These are phyloP conservation scores for Halcyon badia DNA, from an alignment of 2,797 vertebrate genomes.

Conservation along the genomic window DNA sequence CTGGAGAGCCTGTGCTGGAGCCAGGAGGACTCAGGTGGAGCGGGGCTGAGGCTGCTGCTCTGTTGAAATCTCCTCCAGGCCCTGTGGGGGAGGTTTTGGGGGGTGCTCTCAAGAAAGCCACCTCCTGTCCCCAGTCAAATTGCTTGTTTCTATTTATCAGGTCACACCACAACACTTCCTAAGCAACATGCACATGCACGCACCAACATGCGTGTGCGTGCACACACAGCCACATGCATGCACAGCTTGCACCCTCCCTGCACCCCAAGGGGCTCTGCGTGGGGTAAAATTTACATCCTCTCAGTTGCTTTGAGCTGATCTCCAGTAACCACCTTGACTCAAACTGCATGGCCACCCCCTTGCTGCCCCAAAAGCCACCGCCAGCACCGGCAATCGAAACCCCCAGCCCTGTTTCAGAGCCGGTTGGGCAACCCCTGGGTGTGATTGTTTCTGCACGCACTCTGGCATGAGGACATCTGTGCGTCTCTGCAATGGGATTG, in stretches of 20 bases:
- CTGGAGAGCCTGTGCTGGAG: slow-evolving; percentile 28
- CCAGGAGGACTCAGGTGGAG: slow-evolving; percentile 9
- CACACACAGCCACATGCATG: neutral
- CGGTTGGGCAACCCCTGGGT: neutral
- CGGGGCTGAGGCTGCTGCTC: neutral
- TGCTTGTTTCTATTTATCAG: neutral
- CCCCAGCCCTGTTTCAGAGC: neutral
- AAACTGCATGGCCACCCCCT: neutral
- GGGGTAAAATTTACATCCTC: neutral
- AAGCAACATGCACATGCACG: neutral
- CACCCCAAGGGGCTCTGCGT: neutral
- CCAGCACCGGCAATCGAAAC: neutral
- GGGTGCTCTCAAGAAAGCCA: neutral
- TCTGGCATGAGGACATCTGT: neutral
- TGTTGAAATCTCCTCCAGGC: neutral
- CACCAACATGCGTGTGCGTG: no score
- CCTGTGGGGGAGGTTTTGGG: neutral
- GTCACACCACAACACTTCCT: neutral
- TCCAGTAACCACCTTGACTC: neutral
- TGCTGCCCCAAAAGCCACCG: neutral
- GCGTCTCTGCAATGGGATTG: neutral
- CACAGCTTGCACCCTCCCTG: neutral
- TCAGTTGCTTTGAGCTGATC: neutral
- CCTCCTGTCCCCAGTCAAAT: neutral
- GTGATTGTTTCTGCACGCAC: neutral